A percentile compares a stretch with the other conserved stretches of the same genome.
Conservation (phyloP, 1,140 invertebrate genomes). For the Sinella curviseta region DNA sequence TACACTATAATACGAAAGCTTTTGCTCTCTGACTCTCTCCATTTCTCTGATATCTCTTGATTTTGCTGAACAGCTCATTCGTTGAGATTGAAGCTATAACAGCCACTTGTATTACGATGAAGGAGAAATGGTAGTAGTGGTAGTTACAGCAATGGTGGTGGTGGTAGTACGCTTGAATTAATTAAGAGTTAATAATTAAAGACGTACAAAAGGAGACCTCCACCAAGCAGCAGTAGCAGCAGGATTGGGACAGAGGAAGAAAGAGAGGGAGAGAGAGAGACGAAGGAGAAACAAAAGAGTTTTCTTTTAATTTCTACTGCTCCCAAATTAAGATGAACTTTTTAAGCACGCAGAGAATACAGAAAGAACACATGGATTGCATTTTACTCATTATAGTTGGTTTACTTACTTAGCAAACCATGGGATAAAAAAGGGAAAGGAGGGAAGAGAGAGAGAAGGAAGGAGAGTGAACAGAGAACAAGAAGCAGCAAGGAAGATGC, state of each 20-base stretch:
- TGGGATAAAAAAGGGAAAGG: not conserved
- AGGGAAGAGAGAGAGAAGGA: not conserved
- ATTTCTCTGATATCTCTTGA: not conserved
- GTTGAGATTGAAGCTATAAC: constrained; percentile 4
- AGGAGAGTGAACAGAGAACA: not conserved
- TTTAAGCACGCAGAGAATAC: not conserved
- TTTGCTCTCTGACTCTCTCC: no score
- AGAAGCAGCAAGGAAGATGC: no score
- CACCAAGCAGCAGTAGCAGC: not conserved
- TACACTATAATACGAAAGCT: no score
- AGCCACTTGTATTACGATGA: not conserved
- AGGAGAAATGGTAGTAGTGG: not conserved
- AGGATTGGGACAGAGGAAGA: constrained; percentile 1
- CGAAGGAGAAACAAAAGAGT: not conserved
- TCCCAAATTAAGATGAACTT: not conserved
- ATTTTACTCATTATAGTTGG: no score
- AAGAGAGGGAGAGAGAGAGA: not conserved
- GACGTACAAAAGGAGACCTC: not conserved
- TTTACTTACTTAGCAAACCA: not conserved
- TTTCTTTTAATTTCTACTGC: not conserved
- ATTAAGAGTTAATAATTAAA: constrained; percentile 26
- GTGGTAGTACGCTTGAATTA: constrained; percentile 6
- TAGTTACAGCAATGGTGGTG: not conserved
- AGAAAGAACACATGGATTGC: no score
- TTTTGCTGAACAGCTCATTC: not conserved